Percentiles rank a stretch among this genome's conserved stretches.
phyloP scores from a whole-genome alignment of 2,888 invertebrate genomes.

The Apotomis capreana region DNA sequence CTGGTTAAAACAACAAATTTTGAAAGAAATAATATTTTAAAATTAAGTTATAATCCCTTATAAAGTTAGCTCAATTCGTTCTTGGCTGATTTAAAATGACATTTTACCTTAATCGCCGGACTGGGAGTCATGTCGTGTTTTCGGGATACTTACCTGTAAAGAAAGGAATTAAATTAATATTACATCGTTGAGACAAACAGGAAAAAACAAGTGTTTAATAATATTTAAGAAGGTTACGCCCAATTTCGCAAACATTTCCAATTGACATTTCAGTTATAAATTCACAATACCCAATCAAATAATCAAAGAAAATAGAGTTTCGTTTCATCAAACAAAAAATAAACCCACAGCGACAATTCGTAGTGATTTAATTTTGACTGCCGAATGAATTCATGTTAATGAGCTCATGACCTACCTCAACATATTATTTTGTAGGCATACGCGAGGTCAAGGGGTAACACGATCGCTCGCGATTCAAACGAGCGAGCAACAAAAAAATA shows the following conservation, averaged over 20 bases:
- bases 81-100: conserved; percentile 22
- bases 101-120: conserved; percentile 37
- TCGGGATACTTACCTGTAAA: conserved; percentile 64
- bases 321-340: not conserved
- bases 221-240: no score
- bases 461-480: conserved; percentile 1
- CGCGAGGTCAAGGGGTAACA: conserved; percentile 1
- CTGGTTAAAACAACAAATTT: no score
- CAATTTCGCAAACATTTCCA: no score
- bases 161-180: conserved; percentile 46
- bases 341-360: not conserved
- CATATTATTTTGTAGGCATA: conserved; percentile 6
- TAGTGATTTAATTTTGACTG: conserved; percentile 16
- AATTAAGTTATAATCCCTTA: not conserved
- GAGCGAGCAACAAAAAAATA: not conserved
- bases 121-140: conserved; percentile 28
- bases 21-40: not conserved
- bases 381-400: no score
- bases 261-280: no score
- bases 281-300: no score
- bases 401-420: conserved; percentile 17
- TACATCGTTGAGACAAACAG: not conserved
- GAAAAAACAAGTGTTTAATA: not conserved
- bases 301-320: not conserved
- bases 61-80: not conserved